Base-by-base conservation (phyloP, 2,888 invertebrate genomes). In the Drosophila kambysellisi region DNA sequence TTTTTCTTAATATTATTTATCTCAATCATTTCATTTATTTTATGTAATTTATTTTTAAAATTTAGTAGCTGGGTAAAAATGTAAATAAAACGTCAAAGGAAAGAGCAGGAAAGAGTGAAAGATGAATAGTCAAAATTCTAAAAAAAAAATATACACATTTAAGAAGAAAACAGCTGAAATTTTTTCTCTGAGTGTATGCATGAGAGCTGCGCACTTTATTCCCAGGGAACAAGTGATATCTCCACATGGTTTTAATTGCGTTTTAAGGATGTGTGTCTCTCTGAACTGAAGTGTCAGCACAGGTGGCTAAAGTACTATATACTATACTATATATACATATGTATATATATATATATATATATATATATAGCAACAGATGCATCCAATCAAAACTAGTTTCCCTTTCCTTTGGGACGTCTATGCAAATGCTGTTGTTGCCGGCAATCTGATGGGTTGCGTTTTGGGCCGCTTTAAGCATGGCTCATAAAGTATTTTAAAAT, bases 401-500 rank as follows among this genome's bases (percentile, higher is more conserved):
- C 41, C 39, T 25, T 41, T 50, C 3, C 12, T 1, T 12, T 41
- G 32, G 37, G 39, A 39, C 58, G 12, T 32, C 35, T 64, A 83
- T 79, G 77, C 73, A 78, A 79, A 86, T 79, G 48, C 60, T 54
- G 63, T 61, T 8, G 7, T 15, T 59, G 66, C 32, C 29, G 69
- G 66, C 65, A 88, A 80, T 74, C 71, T 74, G 50, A 60, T 70
- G 59, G 68, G 63, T 46, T 69, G 67, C 67, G 52, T 74, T 46
- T 73, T 20, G 56, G 56, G 82, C 64, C 70, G 46, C 43, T 71
- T 82, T 78, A 70, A 70, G 72, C 74, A 73, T 66, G 77, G 74
- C 77, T 78, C 89, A 78, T 87, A 87, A 87, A 87, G 88, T 85
- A 88, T 89, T 88, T 67, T 67, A 83, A 89, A 81, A 89, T 87